Percentiles rank a stretch among this genome's conserved stretches.
Conservation (phyloP, 1,140 invertebrate genomes). For the Chionoecetes opilio region DNA sequence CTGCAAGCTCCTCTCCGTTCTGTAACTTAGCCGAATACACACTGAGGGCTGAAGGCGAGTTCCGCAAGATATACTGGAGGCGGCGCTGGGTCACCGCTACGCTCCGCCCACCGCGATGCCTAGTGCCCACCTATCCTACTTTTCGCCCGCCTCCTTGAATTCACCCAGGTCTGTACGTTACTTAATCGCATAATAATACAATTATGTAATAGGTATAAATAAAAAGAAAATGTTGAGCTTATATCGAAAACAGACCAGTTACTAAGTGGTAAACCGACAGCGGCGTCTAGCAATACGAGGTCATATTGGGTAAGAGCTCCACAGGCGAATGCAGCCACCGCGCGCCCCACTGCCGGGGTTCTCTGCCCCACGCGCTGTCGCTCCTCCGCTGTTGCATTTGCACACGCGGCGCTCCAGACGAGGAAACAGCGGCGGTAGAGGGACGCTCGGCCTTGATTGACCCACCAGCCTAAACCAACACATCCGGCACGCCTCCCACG, state of each 20-base stretch:
- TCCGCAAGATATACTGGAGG: slow-evolving; percentile 48
- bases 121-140: not conserved
- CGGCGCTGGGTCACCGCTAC: slow-evolving; percentile 57
- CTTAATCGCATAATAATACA: no score
- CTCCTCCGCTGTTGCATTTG: not conserved
- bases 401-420: not conserved
- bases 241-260: not conserved
- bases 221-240: not conserved
- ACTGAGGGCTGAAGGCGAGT: slow-evolving; percentile 34
- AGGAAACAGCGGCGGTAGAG: not conserved
- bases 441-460: not conserved
- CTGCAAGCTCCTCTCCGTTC: slow-evolving; percentile 69
- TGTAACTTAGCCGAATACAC: slow-evolving; percentile 71
- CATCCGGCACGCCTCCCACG: not conserved
- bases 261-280: not conserved
- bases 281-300: not conserved
- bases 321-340: not conserved
- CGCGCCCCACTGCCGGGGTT: not conserved
- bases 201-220: not conserved
- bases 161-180: not conserved
- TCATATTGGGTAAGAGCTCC: not conserved
- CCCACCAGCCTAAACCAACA: slow-evolving; percentile 9
- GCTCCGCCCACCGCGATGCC: slow-evolving; percentile 52
- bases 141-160: not conserved
- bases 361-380: not conserved